Evolutionary conservation across 2,797 vertebrate genomes (phyloP).

Genomic region (Lepilemur septentrionalis): DNA sequence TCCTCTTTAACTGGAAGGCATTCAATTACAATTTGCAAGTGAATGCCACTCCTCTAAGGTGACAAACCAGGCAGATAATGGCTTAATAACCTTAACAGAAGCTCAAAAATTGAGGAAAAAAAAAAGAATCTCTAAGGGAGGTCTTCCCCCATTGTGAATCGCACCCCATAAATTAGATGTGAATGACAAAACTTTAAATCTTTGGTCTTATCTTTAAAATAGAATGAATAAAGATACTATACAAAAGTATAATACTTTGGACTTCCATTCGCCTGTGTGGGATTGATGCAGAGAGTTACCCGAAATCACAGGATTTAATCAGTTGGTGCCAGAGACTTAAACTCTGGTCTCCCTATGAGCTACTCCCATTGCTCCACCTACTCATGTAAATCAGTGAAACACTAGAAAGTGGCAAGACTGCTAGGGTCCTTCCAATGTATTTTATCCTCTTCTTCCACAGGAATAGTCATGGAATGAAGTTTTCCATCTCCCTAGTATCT

Average conservation of each 20-base stretch:
- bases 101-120: background rate
- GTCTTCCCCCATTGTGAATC: background rate
- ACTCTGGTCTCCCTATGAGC: background rate
- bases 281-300: background rate
- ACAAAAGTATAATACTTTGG: background rate
- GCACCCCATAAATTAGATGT: background rate
- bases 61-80: background rate
- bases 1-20: background rate
- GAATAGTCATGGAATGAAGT: background rate
- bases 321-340: background rate
- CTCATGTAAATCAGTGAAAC: background rate
- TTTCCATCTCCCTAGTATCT: background rate
- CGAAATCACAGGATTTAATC: background rate
- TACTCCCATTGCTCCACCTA: background rate
- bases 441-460: background rate
- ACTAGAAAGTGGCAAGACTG: background rate
- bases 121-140: background rate
- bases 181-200: slow-evolving; percentile 7
- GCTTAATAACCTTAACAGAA: background rate
- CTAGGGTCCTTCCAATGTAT: background rate
- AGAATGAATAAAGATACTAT: background rate
- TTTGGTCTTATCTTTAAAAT: slow-evolving; percentile 28
- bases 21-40: background rate
- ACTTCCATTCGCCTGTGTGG: background rate
- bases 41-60: background rate